Percentiles rank a stretch among this genome's conserved stretches.
phyloP scores from a whole-genome alignment of 2,113 vertebrate species.

The Macaca fascicularis region DNA sequence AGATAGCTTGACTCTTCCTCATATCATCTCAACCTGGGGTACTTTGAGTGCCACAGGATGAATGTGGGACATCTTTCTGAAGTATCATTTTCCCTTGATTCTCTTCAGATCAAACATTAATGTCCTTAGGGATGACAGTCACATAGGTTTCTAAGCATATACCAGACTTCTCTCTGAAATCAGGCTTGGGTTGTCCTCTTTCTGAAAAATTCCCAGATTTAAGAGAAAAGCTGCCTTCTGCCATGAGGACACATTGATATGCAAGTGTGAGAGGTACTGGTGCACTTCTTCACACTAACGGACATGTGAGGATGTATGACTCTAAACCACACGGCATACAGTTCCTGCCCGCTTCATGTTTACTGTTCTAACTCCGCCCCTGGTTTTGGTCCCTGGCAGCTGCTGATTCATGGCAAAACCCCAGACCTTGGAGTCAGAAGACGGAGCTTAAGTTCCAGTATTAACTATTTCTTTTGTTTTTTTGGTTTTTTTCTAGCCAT shows the following conservation, averaged over 20 bases:
- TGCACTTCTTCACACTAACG: neutral
- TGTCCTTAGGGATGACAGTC: neutral
- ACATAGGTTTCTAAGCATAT: neutral
- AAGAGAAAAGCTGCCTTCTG: neutral
- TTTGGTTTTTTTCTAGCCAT: too few relatives aligned
- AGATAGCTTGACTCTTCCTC: neutral
- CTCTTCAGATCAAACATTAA: neutral
- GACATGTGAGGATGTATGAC: neutral
- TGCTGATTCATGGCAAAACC: too few relatives aligned
- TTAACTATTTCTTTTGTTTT: neutral
- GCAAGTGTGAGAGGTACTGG: neutral
- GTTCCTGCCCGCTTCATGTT: too few relatives aligned
- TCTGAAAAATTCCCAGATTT: neutral
- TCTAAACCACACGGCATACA: neutral
- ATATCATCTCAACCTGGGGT: neutral
- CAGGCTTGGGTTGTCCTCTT: neutral
- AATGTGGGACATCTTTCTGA: neutral
- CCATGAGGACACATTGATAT: neutral
- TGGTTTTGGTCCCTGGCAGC: too few relatives aligned
- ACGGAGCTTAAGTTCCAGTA: neutral
- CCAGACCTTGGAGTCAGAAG: too few relatives aligned
- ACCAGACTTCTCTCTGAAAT: neutral
- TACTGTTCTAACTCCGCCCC: too few relatives aligned
- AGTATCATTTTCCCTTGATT: neutral
- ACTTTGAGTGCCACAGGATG: neutral